Percentiles rank a stretch among this genome's conserved stretches.
Conservation (phyloP, 2,113 vertebrate genomes). For the Morone saxatilis region DNA sequence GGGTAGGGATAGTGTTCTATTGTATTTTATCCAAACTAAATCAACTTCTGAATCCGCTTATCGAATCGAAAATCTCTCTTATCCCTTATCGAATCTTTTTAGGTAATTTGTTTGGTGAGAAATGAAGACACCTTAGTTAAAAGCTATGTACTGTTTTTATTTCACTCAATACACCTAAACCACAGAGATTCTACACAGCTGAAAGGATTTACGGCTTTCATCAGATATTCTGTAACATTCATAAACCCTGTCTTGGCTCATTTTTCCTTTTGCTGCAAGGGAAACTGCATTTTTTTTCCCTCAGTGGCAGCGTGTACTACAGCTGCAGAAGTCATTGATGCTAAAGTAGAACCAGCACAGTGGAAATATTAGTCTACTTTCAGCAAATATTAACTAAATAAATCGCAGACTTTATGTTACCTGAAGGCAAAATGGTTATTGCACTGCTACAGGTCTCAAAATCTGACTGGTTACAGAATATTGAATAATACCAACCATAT, state of each 20-base stretch:
- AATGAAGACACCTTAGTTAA: neutral
- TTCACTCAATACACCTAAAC: neutral
- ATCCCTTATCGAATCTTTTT: neutral
- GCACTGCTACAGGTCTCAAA: neutral
- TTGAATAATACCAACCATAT: neutral
- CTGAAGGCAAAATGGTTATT: neutral
- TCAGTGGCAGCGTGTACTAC: neutral
- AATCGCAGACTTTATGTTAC: too few species aligned
- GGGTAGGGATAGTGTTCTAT: neutral
- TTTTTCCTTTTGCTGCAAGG: neutral
- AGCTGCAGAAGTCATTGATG: neutral
- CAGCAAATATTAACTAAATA: neutral
- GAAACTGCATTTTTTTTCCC: neutral
- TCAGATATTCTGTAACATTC: neutral
- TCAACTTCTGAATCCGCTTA: neutral
- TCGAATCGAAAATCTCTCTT: neutral
- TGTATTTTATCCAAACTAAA: neutral
- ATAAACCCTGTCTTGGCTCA: neutral
- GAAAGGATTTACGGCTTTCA: neutral
- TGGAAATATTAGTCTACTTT: neutral
- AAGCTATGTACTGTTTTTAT: neutral
- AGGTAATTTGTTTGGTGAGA: neutral
- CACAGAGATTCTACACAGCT: neutral
- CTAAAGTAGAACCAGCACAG: neutral
- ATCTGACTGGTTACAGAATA: neutral